A percentile compares a stretch with the other conserved stretches of the same genome.
Conservation (phyloP, 2,888 invertebrate species). For the Tupiocoris notatus region DNA sequence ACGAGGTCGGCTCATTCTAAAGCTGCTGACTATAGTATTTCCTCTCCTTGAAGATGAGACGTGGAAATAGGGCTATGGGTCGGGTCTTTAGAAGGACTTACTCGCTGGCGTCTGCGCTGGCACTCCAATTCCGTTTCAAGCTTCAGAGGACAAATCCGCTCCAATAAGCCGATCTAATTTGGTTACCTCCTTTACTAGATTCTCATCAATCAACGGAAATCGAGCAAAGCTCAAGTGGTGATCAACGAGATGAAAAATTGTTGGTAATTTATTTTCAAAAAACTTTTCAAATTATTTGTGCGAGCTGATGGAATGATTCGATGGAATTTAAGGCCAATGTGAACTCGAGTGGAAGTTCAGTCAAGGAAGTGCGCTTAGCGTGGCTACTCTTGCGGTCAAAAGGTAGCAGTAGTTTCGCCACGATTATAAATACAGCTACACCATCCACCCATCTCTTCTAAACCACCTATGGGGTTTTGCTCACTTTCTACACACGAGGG, state of each 20-base stretch:
- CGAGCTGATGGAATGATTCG: no score
- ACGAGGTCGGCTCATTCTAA: background rate
- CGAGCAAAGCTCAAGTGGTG: no score
- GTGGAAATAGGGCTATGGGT: background rate
- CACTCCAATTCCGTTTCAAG: background rate
- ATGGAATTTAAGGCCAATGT: no score
- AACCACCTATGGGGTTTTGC: background rate
- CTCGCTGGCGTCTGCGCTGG: background rate
- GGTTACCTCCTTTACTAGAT: background rate
- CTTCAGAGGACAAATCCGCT: background rate
- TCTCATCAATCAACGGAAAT: background rate
- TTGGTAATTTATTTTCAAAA: no score
- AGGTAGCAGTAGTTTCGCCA: background rate
- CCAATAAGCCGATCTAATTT: background rate
- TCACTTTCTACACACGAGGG: background rate
- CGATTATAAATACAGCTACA: background rate
- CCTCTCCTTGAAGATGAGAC: background rate
- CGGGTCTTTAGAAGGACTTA: background rate
- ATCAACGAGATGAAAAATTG: no score
- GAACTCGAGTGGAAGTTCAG: no score
- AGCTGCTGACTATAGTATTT: background rate
- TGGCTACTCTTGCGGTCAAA: background rate
- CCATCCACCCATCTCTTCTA: background rate
- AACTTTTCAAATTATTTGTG: no score
- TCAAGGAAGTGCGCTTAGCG: no score